Evolutionary conservation across 2,113 vertebrate genomes (phyloP).

Genomic region (Gallinago jamesoni): DNA sequence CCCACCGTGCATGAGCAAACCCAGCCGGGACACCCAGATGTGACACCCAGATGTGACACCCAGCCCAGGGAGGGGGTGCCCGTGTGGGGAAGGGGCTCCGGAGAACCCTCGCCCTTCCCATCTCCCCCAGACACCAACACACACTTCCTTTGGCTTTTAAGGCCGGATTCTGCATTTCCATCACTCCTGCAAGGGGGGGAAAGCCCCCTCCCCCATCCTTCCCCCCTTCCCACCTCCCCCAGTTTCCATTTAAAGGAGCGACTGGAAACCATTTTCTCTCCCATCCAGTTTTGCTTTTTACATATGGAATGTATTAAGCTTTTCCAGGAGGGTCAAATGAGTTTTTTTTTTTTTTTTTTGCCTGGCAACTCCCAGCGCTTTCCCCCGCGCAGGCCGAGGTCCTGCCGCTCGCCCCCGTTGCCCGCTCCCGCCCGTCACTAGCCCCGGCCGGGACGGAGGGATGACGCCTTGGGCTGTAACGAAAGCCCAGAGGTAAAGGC

Average conservation of each 20-base stretch:
- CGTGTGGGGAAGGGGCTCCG: background rate
- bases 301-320: background rate
- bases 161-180: background rate
- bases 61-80: background rate
- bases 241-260: background rate
- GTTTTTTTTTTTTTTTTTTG: background rate
- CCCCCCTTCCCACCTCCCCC: background rate
- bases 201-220: background rate
- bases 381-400: background rate
- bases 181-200: background rate
- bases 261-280: constrained; percentile 55
- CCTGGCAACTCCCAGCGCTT: background rate
- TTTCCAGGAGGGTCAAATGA: background rate
- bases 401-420: background rate
- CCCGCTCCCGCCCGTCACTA: background rate
- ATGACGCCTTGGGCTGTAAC: rapidly evolving
- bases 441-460: background rate
- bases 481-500: background rate
- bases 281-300: background rate
- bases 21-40: background rate
- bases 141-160: background rate
- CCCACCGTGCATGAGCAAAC: rapidly evolving
- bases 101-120: background rate
- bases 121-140: background rate
- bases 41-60: background rate